phyloP scores from a whole-genome alignment of 2,113 vertebrate genomes.

The Galbula dea region DNA sequence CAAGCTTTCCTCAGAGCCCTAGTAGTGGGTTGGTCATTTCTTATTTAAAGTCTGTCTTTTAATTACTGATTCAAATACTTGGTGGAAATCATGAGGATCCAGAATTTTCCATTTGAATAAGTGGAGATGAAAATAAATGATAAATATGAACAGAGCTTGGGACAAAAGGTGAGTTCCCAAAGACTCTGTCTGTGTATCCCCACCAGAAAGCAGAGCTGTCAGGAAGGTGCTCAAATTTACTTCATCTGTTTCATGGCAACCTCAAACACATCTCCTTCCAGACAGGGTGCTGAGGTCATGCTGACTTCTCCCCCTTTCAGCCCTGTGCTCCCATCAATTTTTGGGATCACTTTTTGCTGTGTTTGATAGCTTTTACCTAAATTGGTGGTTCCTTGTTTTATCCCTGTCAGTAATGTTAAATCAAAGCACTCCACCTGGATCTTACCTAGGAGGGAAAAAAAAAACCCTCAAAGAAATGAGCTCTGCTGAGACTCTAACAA shows the following conservation, averaged over 20 bases:
- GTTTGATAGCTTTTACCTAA: not conserved
- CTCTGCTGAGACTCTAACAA: not conserved
- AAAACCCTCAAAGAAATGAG: not conserved
- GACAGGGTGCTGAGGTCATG: not conserved
- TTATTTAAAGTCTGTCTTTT: not conserved
- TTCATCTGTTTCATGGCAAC: not conserved
- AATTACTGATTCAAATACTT: not conserved
- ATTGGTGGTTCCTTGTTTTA: not conserved
- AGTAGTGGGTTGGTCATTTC: not conserved
- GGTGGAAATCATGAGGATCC: not conserved
- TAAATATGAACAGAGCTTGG: too few relatives aligned
- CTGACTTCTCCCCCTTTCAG: not conserved
- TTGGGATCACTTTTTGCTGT: not conserved
- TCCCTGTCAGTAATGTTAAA: not conserved
- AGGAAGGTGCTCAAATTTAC: not conserved
- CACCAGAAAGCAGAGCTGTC: not conserved
- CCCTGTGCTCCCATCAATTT: not conserved
- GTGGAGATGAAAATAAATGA: too few relatives aligned
- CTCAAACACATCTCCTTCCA: not conserved
- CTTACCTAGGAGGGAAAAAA: not conserved
- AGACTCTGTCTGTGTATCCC: not conserved
- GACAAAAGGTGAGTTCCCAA: not conserved
- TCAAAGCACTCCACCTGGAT: not conserved
- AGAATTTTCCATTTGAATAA: not conserved
- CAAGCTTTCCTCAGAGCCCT: not conserved